Conservation (phyloP, 2,888 invertebrate species). For the Pristionchus maxplancki region DNA sequence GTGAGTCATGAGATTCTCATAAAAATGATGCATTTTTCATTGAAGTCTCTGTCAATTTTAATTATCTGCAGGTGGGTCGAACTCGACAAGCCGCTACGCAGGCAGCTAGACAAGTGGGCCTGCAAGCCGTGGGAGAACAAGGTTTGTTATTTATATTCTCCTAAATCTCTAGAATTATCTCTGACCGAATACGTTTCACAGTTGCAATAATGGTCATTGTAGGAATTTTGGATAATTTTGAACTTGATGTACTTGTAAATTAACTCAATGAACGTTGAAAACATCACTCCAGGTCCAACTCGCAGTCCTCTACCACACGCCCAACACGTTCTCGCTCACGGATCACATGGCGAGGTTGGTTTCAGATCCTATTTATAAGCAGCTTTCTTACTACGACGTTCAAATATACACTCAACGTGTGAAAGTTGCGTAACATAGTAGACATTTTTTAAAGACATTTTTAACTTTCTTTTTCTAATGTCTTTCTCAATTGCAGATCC, state of each 20-base stretch:
- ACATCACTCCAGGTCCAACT: conserved; percentile 83
- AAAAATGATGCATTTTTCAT: no score
- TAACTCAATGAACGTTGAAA: not conserved
- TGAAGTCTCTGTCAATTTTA: no score
- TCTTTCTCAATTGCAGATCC: no score
- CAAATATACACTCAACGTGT: no score
- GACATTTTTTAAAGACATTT: no score
- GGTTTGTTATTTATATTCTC: not conserved
- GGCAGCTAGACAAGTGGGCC: conserved; percentile 94
- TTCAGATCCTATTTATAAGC: not conserved
- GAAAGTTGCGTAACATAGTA: no score
- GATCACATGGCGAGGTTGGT: conserved; percentile 91
- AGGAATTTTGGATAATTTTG: not conserved
- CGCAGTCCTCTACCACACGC: conserved; percentile 95
- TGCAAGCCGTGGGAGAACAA: conserved; percentile 75
- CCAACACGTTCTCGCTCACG: conserved; percentile 89
- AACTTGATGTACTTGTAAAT: no score
- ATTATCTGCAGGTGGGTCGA: conserved; percentile 99
- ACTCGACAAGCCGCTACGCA: conserved; percentile 91
- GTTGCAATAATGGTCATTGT: not conserved
- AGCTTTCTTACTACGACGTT: not conserved
- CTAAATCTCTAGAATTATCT: no score
- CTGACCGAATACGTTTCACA: not conserved
- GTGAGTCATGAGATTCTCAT: no score
- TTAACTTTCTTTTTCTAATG: no score